Evolutionary conservation across 2,113 vertebrate genomes (phyloP), one percentile per base, ranked within the genome.

Genomic region (Syngnathus typhle): DNA sequence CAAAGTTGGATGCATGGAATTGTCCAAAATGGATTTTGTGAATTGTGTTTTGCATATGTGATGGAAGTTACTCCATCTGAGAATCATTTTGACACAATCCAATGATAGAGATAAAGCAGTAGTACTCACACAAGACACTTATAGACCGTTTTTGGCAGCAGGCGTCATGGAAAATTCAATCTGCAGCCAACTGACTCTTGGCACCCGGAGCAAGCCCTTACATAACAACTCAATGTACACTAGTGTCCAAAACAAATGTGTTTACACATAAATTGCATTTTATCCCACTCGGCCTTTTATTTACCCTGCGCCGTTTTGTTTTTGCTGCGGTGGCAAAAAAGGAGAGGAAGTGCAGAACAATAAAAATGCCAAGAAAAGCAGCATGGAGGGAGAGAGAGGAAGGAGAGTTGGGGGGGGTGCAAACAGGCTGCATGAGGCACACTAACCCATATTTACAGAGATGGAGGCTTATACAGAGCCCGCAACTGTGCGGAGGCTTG

Each of bases 401-500:
- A 69, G 82, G 68, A 65, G 77, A 21, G 67, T 49, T 43, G 8
- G 21, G 67, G 58, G 77, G 58, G 68, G 64, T 19, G 65, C 66
- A 64, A 70, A 47, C 71, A 76, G 71, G 74, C 75, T 68, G 81
- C 44, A 58, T 46, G 81, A 88, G 87, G 75, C 87, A 90, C 84
- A 91, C 84, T 90, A 89, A 91, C 90, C 87, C 71, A 87, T 88
- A 89, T 89, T 88, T 87, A 84, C 70, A 78, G 69, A 80, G 72
- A 84, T 21, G 74, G 75, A 70, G 65, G 80, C 75, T 69, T 76
- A 76, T 63, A 39, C 49, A 64, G 73, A 74, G 71, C 71, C 64
- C 64, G 67, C 75, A 81, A 72, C 80, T 60, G 71, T 69, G 70
- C 73, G 60, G 73, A 72, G 66, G 36, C 67, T 73, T 59, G 47